Percentiles rank a stretch among this genome's conserved stretches.
phyloP scores from a whole-genome alignment of 2,797 vertebrate species.

The Sebastes matsubarae region DNA sequence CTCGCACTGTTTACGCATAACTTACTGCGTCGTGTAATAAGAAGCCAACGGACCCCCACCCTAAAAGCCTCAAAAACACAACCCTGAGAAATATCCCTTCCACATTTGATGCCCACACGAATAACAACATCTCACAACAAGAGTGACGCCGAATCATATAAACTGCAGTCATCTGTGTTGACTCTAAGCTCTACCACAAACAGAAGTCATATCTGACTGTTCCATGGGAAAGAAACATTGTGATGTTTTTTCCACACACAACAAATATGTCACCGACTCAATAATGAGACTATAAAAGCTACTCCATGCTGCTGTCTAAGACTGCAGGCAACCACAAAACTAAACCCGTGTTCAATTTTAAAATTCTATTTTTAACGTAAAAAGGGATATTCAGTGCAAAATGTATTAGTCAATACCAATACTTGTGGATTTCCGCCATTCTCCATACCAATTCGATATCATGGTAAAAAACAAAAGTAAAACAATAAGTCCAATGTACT shows the following conservation, averaged over 20 bases:
- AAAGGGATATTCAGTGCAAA: too few relatives aligned
- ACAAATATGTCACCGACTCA: not conserved
- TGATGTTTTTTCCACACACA: not conserved
- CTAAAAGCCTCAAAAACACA: conserved; percentile 48
- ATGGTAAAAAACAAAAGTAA: too few relatives aligned
- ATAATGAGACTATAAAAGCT: not conserved
- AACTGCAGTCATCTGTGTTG: conserved; percentile 24
- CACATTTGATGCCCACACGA: conserved; percentile 51
- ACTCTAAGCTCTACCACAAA: conserved; percentile 8
- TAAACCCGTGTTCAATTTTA: not conserved
- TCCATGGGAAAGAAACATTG: not conserved
- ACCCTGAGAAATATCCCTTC: conserved; percentile 39
- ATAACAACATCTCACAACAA: conserved; percentile 39
- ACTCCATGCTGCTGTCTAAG: not conserved
- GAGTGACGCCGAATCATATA: conserved; percentile 1
- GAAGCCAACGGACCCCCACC: conserved; percentile 20
- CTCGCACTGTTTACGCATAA: conserved; percentile 43
- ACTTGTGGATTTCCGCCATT: too few relatives aligned
- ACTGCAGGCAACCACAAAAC: not conserved
- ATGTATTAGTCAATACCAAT: too few relatives aligned
- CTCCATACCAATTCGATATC: too few relatives aligned
- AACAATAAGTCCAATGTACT: too few relatives aligned
- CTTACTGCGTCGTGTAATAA: conserved; percentile 32
- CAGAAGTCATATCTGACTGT: not conserved
- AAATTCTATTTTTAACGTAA: not conserved